Evolutionary conservation across 2,113 vertebrate species (phyloP), one percentile per base, ranked within the genome.

Genomic region (Trochalopteron elliotii): DNA sequence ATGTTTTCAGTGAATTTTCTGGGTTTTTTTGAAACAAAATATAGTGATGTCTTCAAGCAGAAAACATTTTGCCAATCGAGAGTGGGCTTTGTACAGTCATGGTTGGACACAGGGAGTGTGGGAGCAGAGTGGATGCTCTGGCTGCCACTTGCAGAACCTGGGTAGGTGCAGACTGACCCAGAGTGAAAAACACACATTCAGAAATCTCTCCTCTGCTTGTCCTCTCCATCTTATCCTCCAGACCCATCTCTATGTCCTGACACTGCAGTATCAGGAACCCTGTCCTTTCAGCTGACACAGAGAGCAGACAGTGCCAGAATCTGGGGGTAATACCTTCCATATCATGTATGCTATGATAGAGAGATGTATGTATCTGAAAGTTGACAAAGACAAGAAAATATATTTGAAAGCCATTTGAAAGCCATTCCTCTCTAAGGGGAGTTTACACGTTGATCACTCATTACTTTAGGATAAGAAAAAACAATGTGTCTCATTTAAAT

Each of bases 331-430:
- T 9, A 18, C 45, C 56, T 74, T 69, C 71, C 40, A 1, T 11
- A 39, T 31, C 61, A 17, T 14, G 3, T 33, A 4, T 15, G 22
- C 20, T 64, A 3, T 11, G 44, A 76, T 2, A 57, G 7, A 84
- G 45, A 72, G 27, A 84, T 69, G 68, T 35, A 68, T 3, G 30
- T 15, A 61, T 30, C 55, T 79, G 56, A 81, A 95, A 77, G 50
- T 0, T 30, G 31, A 42, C 33, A 55, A 18, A 78, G 45, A 55
- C 15, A 31, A 68, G 49, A 56, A 77, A 47, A 64, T 19, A 5
- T 13, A 86, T 71, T 40, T 87, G 60, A 89, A 92, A 96, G 70
- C 61, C 47, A 30, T 74, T 89, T 87, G 64, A 89, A 92, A 96
- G 70, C 61, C 47, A 30, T 74, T 89, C 24, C 45, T 77, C 31